Percentiles rank a stretch among this genome's conserved stretches.
phyloP scores from a whole-genome alignment of 2,113 vertebrate genomes.

The Semicossyphus pulcher region DNA sequence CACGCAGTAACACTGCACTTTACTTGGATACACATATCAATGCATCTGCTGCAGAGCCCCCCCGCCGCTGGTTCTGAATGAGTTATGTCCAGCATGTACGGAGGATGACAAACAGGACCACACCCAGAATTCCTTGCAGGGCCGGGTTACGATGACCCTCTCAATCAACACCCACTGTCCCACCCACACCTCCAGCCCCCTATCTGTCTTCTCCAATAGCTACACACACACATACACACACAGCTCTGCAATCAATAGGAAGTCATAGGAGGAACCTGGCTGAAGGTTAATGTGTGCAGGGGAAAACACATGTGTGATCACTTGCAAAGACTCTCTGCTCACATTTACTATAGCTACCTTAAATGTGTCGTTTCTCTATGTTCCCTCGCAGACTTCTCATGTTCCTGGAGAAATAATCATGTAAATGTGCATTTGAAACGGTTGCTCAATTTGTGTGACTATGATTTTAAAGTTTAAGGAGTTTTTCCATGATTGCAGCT shows the following conservation, averaged over 20 bases:
- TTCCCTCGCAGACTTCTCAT: background rate
- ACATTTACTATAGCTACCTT: background rate
- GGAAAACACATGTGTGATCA: constrained; percentile 20
- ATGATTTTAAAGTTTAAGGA: background rate
- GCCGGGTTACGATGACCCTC: constrained; percentile 45
- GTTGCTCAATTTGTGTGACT: background rate
- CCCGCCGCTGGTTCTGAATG: constrained; percentile 19
- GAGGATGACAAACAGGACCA: constrained; percentile 53
- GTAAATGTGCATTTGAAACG: background rate
- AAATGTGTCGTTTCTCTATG: background rate
- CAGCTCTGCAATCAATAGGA: constrained; percentile 71
- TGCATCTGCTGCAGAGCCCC: constrained; percentile 24
- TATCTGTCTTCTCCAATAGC: constrained; percentile 34
- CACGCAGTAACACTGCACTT: background rate
- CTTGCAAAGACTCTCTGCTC: background rate
- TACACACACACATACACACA: constrained; percentile 14
- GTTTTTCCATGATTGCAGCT: background rate
- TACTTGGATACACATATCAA: constrained; percentile 14
- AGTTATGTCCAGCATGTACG: constrained; percentile 44
- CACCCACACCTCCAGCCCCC: constrained; percentile 36
- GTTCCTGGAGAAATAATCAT: background rate
- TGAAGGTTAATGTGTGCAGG: constrained; percentile 79
- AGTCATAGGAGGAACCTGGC: constrained; percentile 46
- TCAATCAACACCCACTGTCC: constrained; percentile 57
- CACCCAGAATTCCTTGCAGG: constrained; percentile 48